Conservation (phyloP, 92 coral and sea anemone species). For the Isaurus tuberculatus region DNA sequence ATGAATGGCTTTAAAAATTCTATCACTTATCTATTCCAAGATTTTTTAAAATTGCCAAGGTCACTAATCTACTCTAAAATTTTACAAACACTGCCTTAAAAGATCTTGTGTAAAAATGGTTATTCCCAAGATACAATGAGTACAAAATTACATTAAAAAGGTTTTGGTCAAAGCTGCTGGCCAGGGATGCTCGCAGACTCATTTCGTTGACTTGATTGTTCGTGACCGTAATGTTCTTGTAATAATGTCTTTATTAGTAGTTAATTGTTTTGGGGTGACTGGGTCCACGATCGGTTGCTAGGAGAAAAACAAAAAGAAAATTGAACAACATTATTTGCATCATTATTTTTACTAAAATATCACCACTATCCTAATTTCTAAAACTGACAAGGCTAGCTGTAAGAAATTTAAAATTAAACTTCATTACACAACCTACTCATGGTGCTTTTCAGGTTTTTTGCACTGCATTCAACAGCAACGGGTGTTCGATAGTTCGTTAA, state of each 20-base stretch:
- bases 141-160: not conserved
- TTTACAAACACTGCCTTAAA: no score
- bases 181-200: not conserved
- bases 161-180: not conserved
- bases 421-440: no score
- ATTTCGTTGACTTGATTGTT: conserved; percentile 51
- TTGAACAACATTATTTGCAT: not conserved
- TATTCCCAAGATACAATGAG: not conserved
- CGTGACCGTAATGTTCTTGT: conserved; percentile 89
- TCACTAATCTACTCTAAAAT: no score
- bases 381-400: not conserved
- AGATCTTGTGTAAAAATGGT: no score
- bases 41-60: no score
- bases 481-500: no score
- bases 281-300: conserved; percentile 34
- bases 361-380: not conserved
- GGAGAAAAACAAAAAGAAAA: not conserved
- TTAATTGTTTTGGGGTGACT: conserved; percentile 37
- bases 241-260: conserved; percentile 61
- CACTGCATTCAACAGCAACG: no score
- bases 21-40: no score
- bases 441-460: no score
- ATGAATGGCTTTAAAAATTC: no score
- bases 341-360: not conserved
- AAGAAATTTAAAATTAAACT: no score